phyloP scores from a whole-genome alignment of 2,888 invertebrate species.

The Amiota minor region DNA sequence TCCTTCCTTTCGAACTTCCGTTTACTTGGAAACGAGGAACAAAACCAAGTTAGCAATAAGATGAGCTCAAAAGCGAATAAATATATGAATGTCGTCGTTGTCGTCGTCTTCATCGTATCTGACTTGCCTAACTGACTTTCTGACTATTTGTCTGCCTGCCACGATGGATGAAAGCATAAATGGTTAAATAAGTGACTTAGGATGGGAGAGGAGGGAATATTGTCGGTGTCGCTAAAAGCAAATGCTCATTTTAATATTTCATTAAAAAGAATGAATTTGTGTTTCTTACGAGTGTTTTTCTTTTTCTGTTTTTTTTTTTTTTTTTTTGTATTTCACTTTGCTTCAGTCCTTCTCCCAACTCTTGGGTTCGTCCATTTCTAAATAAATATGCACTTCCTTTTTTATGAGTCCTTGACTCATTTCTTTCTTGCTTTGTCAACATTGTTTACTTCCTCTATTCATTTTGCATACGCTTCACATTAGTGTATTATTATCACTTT shows the following conservation, averaged over 20 bases:
- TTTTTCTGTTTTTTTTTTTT: neutral
- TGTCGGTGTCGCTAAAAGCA: conserved; percentile 21
- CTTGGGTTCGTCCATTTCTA: conserved; percentile 22
- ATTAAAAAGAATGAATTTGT: conserved; percentile 58
- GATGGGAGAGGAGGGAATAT: neutral
- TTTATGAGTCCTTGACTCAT: conserved; percentile 37
- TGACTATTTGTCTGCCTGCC: neutral
- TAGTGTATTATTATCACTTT: too few species aligned
- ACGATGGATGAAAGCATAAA: neutral
- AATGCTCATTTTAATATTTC: conserved; percentile 54
- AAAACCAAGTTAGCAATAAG: conserved; percentile 31
- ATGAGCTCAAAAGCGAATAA: conserved; percentile 42
- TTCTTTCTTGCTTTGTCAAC: neutral
- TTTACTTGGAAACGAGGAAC: conserved; percentile 57
- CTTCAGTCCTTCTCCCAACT: neutral
- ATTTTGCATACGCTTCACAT: neutral
- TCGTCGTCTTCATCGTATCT: too few species aligned
- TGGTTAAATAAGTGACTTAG: neutral
- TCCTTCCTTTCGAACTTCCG: conserved; percentile 37
- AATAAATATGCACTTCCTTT: conserved; percentile 53
- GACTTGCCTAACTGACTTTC: neutral
- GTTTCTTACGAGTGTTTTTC: neutral
- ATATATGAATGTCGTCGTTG: neutral
- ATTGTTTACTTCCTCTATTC: too few species aligned
- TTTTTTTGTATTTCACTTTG: neutral